Percentiles rank a stretch among this genome's conserved stretches.
phyloP scores from a whole-genome alignment of 2,113 vertebrate genomes.

The Varanus salvator region DNA sequence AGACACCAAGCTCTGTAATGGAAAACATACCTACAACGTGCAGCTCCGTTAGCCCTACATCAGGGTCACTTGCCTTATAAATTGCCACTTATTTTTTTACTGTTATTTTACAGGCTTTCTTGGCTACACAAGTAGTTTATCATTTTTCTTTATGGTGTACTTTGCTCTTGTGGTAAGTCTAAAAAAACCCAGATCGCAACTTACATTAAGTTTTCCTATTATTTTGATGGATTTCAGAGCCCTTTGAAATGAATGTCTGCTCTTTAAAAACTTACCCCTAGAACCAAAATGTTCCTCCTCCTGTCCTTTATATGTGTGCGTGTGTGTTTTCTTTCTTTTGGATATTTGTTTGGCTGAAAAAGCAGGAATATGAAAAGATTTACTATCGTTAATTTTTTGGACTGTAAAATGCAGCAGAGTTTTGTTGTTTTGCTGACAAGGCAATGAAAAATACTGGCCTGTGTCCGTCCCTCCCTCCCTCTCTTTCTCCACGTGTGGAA shows the following conservation, averaged over 20 bases:
- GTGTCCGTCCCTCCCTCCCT: neutral
- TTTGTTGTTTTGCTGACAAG: constrained; percentile 58
- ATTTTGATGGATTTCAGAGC: constrained; percentile 67
- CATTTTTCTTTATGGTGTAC: constrained; percentile 94
- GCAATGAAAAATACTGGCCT: constrained; percentile 61
- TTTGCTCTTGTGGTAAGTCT: constrained; percentile 93
- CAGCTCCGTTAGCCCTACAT: constrained; percentile 74
- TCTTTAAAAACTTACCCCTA: constrained; percentile 41
- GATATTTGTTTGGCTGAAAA: constrained; percentile 42
- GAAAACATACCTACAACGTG: constrained; percentile 81
- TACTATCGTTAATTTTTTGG: constrained; percentile 64
- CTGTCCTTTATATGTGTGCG: constrained; percentile 21
- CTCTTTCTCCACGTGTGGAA: constrained; percentile 51
- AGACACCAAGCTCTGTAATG: constrained; percentile 80
- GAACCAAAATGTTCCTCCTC: constrained; percentile 46
- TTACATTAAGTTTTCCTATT: constrained; percentile 68
- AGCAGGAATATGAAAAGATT: constrained; percentile 60
- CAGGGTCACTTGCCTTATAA: constrained; percentile 84
- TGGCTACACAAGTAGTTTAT: constrained; percentile 94
- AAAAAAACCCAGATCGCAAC: constrained; percentile 62
- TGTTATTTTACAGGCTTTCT: constrained; percentile 92
- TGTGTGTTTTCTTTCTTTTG: constrained; percentile 17
- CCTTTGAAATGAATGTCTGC: constrained; percentile 61
- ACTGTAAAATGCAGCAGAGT: constrained; percentile 52
- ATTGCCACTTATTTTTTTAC: constrained; percentile 82